phyloP scores from a whole-genome alignment of 2,113 vertebrate species.

The Pipra filicauda region DNA sequence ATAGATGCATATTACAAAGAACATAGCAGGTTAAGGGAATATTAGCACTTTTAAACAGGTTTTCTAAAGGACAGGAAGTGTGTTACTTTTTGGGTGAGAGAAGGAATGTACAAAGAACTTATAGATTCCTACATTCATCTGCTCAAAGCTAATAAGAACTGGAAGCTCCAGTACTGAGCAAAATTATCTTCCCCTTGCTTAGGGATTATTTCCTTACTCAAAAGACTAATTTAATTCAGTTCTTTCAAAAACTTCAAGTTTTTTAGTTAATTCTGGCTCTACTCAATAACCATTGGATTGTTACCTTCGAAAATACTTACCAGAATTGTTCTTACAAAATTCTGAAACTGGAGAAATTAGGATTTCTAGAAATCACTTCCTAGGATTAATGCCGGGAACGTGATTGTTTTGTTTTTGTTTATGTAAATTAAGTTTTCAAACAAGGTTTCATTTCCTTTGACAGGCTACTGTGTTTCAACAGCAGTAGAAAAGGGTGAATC shows the following conservation, averaged over 20 bases:
- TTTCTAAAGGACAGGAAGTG: background rate
- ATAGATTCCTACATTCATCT: background rate
- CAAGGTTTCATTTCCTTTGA: background rate
- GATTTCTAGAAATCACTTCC: background rate
- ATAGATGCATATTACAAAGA: background rate
- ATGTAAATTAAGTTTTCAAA: background rate
- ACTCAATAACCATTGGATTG: background rate
- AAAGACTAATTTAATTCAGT: background rate
- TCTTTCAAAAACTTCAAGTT: background rate
- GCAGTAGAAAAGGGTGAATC: background rate
- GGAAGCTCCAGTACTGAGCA: background rate
- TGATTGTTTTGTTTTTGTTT: background rate
- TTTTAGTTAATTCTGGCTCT: background rate
- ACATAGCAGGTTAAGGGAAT: background rate
- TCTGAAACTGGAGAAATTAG: background rate
- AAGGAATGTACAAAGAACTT: background rate
- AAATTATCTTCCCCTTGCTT: background rate
- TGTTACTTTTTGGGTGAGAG: background rate
- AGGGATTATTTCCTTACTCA: background rate
- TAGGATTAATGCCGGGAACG: background rate
- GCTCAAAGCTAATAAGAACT: background rate
- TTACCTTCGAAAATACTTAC: background rate
- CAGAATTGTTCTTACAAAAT: background rate
- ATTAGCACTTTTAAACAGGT: background rate
- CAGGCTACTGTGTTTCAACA: background rate